Conservation (phyloP, 2,797 vertebrate genomes). For the Nannoperca obscura region DNA sequence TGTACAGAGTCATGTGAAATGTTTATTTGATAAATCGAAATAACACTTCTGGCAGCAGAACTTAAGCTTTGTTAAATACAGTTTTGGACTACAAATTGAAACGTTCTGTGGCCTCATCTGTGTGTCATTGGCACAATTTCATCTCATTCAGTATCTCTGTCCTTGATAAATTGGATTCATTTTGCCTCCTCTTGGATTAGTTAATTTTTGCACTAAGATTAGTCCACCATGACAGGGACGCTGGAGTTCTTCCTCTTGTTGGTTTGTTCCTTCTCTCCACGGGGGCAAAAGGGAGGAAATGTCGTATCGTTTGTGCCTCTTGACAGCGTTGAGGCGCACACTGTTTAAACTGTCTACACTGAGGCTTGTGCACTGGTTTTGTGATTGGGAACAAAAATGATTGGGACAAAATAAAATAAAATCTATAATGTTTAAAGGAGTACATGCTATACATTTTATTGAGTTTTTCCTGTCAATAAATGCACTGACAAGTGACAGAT, state of each 20-base stretch:
- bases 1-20: background rate
- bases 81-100: background rate
- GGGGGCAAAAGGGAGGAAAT: background rate
- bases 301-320: conserved; percentile 8
- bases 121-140: background rate
- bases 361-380: background rate
- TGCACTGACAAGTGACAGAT: conserved; percentile 8
- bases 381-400: background rate
- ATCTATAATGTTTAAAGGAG: background rate
- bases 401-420: background rate
- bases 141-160: background rate
- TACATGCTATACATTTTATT: background rate
- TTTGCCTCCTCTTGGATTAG: background rate
- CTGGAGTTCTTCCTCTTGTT: background rate
- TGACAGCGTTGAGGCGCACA: conserved; percentile 18
- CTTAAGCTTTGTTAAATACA: background rate
- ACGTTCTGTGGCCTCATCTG: background rate
- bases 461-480: background rate
- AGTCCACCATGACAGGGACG: background rate
- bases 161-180: background rate
- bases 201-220: background rate
- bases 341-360: conserved; percentile 12
- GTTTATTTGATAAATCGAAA: background rate
- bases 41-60: background rate
- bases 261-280: background rate